These are phyloP conservation scores for Lipophrys pholis DNA, from an alignment of 2,113 vertebrate genomes.

Conservation along the genomic window DNA sequence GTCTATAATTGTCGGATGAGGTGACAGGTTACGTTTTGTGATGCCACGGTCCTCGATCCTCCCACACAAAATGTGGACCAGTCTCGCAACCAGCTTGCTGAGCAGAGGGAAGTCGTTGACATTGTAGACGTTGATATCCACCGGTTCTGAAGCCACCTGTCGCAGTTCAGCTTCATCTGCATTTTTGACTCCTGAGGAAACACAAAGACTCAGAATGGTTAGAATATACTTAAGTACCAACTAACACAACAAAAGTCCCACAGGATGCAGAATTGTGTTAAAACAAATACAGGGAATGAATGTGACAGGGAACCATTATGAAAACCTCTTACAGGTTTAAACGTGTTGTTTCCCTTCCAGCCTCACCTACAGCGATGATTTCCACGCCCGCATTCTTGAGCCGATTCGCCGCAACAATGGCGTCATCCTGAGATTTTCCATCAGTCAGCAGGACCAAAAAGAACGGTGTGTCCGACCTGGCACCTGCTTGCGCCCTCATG, in stretches of 20 bases:
- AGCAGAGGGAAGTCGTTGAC: slow-evolving; percentile 93
- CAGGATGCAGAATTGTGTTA: no score
- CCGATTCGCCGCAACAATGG: slow-evolving; percentile 80
- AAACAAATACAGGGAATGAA: neutral
- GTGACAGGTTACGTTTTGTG: slow-evolving; percentile 67
- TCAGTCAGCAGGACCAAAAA: slow-evolving; percentile 90
- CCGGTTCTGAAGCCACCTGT: slow-evolving; percentile 89
- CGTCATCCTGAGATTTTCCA: slow-evolving; percentile 96
- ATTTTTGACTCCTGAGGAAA: slow-evolving; percentile 90
- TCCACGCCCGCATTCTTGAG: slow-evolving; percentile 89
- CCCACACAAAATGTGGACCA: slow-evolving; percentile 89
- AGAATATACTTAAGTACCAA: no score
- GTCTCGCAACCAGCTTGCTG: slow-evolving; percentile 84
- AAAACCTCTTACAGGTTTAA: neutral
- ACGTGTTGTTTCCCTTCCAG: neutral
- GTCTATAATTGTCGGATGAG: no score
- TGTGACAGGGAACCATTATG: neutral
- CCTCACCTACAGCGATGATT: slow-evolving; percentile 93
- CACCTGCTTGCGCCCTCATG: slow-evolving; percentile 83
- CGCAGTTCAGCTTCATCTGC: slow-evolving; percentile 91
- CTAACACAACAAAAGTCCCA: no score
- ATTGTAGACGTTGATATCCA: slow-evolving; percentile 90
- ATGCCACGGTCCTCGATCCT: slow-evolving; percentile 86
- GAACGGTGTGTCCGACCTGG: slow-evolving; percentile 80
- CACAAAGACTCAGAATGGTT: neutral